phyloP scores from a whole-genome alignment of 2,797 vertebrate genomes.

The Balearica regulorum region DNA sequence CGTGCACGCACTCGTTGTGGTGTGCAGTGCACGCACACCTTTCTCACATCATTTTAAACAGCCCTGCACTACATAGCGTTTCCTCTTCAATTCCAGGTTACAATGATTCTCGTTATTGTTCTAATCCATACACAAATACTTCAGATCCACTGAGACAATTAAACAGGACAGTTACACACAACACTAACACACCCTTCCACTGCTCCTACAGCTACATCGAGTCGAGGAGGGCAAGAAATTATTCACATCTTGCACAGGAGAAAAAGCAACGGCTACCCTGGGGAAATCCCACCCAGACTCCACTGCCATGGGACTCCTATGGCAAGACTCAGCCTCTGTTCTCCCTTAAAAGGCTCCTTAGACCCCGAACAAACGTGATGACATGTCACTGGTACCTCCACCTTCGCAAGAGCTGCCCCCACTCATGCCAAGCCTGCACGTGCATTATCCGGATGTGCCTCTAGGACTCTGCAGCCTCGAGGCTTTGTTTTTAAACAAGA shows the following conservation, averaged over 20 bases:
- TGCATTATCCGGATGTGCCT: not conserved
- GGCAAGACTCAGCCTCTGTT: not conserved
- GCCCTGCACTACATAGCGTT: rapidly evolving
- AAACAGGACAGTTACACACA: not conserved
- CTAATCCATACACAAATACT: not conserved
- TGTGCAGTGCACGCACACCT: rapidly evolving
- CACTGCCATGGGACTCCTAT: not conserved
- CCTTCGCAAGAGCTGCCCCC: not conserved
- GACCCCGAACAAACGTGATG: not conserved
- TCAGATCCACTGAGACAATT: not conserved
- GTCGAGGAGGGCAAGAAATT: not conserved
- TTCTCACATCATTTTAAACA: not conserved
- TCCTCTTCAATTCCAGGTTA: not conserved
- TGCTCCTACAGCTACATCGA: not conserved
- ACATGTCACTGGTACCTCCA: rapidly evolving
- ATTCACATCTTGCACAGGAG: not conserved
- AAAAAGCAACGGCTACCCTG: not conserved
- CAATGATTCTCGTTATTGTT: not conserved
- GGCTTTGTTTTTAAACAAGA: not conserved
- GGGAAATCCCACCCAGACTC: not conserved
- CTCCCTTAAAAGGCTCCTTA: not conserved
- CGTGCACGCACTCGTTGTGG: rapidly evolving
- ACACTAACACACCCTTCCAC: not conserved
- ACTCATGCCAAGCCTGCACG: rapidly evolving
- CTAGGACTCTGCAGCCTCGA: not conserved